Evolutionary conservation across 2,113 vertebrate genomes (phyloP).

Genomic region (Marcusenius ussheri): DNA sequence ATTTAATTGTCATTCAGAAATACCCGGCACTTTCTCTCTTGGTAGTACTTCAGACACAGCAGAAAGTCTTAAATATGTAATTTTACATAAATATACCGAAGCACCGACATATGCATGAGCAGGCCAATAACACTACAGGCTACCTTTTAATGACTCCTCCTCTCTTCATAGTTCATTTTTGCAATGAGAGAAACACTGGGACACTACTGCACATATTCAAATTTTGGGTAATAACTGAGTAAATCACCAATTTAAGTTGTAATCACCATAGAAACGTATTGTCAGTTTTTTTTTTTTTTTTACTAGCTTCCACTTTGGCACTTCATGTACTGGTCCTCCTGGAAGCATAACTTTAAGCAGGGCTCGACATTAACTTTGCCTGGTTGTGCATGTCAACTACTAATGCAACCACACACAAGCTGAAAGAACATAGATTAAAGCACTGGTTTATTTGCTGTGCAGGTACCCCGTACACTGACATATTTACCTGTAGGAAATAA

Average conservation of each 20-base stretch:
- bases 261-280: not conserved
- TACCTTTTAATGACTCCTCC: not conserved
- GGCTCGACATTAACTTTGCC: not conserved
- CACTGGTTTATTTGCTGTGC: not conserved
- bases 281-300: not conserved
- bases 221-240: not conserved
- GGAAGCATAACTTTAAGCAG: not conserved
- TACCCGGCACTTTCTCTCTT: not conserved
- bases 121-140: not conserved
- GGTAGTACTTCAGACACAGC: not conserved
- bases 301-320: not conserved
- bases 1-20: not conserved
- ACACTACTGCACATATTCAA: not conserved
- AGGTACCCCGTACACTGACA: not conserved
- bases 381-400: not conserved
- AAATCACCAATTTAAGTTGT: not conserved
- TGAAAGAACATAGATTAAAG: not conserved
- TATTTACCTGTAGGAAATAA: not conserved
- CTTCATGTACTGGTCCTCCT: not conserved
- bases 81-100: constrained; percentile 12
- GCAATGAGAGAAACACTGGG: not conserved
- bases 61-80: constrained; percentile 18
- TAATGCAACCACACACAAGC: not conserved
- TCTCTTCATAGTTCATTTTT: not conserved
- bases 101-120: constrained; percentile 8